These are phyloP conservation scores for Chloroceryle amazona DNA, from an alignment of 2,797 vertebrate species.

Conservation along the genomic window DNA sequence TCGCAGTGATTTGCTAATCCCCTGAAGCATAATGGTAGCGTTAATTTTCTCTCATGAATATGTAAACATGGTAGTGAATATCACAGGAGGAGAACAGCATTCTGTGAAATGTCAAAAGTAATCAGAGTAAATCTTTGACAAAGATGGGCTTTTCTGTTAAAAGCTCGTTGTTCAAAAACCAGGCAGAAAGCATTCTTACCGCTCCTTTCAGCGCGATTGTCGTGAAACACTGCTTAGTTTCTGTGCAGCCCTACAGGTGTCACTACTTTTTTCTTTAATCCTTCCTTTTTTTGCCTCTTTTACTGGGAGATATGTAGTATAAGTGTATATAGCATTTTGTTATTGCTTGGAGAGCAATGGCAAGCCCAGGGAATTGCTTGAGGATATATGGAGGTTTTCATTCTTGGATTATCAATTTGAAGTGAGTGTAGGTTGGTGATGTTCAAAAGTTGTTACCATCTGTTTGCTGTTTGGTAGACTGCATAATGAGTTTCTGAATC, in stretches of 20 bases:
- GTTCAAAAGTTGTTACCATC: constrained; percentile 65
- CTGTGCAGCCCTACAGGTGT: background rate
- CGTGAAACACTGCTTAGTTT: background rate
- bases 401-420: constrained; percentile 31
- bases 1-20: constrained; percentile 57
- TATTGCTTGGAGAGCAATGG: background rate
- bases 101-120: background rate
- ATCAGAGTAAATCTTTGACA: background rate
- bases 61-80: background rate
- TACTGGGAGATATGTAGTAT: background rate
- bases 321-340: background rate
- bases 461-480: constrained; percentile 59
- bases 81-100: background rate
- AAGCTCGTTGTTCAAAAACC: background rate
- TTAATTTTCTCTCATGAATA: constrained; percentile 60
- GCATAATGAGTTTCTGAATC: constrained; percentile 53
- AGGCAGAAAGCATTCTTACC: background rate
- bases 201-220: background rate
- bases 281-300: background rate
- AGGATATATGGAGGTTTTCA: constrained; percentile 3
- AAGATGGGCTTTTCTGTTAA: background rate
- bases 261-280: background rate
- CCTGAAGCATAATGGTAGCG: constrained; percentile 22
- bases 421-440: constrained; percentile 49
- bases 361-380: background rate